These are phyloP conservation scores for Proteles cristata DNA, from an alignment of 2,113 vertebrate genomes.

Conservation along the genomic window DNA sequence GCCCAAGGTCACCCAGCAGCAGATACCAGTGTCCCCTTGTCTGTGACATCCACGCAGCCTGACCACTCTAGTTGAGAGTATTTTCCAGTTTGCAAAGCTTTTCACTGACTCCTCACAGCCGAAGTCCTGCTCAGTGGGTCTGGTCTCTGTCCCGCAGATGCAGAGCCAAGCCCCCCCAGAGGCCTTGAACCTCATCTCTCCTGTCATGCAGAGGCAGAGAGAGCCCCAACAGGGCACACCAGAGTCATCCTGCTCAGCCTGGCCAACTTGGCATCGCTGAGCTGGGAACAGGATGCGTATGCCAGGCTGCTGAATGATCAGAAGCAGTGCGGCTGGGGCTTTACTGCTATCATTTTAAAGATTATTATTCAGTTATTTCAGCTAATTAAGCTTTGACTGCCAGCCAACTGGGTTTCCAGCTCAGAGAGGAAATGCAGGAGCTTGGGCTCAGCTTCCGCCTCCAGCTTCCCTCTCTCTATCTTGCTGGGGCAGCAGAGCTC, in stretches of 20 bases:
- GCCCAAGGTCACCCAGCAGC: neutral
- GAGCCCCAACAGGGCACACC: fast-evolving
- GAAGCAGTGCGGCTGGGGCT: neutral
- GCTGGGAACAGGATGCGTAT: neutral
- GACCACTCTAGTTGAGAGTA: fast-evolving
- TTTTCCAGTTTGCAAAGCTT: neutral
- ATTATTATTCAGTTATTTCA: constrained; percentile 72
- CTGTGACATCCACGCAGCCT: neutral
- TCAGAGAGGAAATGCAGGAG: neutral
- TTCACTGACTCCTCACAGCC: neutral
- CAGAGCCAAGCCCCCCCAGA: neutral
- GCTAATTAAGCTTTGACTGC: constrained; percentile 71
- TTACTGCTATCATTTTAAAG: constrained; percentile 70
- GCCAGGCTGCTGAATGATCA: neutral
- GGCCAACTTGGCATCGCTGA: neutral
- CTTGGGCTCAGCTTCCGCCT: neutral
- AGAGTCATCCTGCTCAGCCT: neutral
- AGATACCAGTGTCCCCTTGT: fast-evolving
- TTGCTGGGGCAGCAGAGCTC: neutral
- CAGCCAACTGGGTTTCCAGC: constrained; percentile 66
- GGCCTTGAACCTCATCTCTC: neutral
- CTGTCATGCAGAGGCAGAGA: neutral
- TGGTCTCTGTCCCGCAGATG: fast-evolving
- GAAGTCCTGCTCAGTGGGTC: fast-evolving
- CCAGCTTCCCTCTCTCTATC: neutral